phyloP scores from a whole-genome alignment of 2,113 vertebrate species.

The Artemisiospiza belli region DNA sequence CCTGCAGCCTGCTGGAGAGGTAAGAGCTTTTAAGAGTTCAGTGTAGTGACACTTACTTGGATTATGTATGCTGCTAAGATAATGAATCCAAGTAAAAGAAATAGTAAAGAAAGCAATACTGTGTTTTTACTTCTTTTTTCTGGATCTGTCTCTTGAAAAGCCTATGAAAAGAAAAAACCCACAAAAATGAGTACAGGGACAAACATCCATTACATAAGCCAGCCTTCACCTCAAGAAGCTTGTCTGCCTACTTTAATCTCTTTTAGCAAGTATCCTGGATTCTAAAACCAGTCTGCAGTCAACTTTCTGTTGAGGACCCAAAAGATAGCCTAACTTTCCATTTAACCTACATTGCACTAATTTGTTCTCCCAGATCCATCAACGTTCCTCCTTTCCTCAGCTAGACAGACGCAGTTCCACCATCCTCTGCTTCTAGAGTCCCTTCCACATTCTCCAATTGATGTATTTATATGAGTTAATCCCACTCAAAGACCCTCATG shows the following conservation, averaged over 20 bases:
- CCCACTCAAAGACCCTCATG: neutral
- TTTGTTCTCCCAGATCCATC: neutral
- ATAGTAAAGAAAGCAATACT: conserved; percentile 71
- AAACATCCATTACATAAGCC: neutral
- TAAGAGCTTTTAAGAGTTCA: neutral
- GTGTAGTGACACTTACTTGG: conserved; percentile 63
- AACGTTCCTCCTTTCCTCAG: neutral
- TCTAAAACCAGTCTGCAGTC: neutral
- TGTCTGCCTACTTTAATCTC: neutral
- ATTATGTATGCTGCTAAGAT: conserved; percentile 59
- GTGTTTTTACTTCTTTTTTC: conserved; percentile 68
- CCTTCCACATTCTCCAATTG: neutral
- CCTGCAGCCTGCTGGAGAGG: neutral
- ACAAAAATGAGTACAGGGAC: neutral
- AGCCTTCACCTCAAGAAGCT: neutral
- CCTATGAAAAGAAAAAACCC: conserved; percentile 24
- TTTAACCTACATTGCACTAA: neutral
- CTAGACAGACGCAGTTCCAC: neutral
- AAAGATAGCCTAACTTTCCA: neutral
- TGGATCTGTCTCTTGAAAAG: conserved; percentile 72
- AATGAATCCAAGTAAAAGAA: conserved; percentile 73
- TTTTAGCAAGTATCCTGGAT: neutral
- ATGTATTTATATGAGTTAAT: neutral
- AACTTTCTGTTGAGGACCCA: neutral
- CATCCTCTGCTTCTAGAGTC: neutral